Conservation (phyloP, 2,888 invertebrate genomes). For the Lepidonotus clava region DNA sequence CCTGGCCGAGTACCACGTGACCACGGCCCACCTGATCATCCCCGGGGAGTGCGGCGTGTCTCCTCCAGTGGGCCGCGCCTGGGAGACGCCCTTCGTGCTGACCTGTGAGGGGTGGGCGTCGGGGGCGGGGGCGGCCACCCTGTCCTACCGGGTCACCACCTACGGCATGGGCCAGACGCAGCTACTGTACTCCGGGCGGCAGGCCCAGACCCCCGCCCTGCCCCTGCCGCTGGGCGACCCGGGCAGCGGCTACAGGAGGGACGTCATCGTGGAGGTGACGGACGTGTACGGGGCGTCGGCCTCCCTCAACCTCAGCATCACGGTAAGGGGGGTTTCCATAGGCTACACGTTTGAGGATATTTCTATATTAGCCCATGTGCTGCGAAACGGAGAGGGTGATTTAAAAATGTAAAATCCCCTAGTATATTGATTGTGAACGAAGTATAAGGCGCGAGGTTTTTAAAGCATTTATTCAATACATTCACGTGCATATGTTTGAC, state of each 20-base stretch:
- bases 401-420: too few species aligned
- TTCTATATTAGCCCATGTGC: too few species aligned
- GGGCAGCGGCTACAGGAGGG: not conserved
- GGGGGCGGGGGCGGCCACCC: not conserved
- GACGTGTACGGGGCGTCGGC: not conserved
- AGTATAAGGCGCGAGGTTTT: too few species aligned
- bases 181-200: not conserved
- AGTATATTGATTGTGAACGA: too few species aligned
- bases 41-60: not conserved
- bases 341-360: too few species aligned
- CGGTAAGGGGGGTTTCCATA: too few species aligned
- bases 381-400: too few species aligned
- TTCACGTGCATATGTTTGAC: too few species aligned
- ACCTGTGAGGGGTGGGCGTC: not conserved
- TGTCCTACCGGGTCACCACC: not conserved
- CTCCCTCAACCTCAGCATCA: not conserved
- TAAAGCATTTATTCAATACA: too few species aligned
- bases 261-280: not conserved
- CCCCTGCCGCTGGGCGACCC: slow-evolving; percentile 22
- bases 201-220: not conserved
- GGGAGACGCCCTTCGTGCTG: not conserved
- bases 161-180: slow-evolving; percentile 3
- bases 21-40: not conserved
- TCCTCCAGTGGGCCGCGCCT: not conserved
- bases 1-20: not conserved